Conservation (phyloP, 1,140 invertebrate genomes). For the Rhyacophila brunnea region DNA sequence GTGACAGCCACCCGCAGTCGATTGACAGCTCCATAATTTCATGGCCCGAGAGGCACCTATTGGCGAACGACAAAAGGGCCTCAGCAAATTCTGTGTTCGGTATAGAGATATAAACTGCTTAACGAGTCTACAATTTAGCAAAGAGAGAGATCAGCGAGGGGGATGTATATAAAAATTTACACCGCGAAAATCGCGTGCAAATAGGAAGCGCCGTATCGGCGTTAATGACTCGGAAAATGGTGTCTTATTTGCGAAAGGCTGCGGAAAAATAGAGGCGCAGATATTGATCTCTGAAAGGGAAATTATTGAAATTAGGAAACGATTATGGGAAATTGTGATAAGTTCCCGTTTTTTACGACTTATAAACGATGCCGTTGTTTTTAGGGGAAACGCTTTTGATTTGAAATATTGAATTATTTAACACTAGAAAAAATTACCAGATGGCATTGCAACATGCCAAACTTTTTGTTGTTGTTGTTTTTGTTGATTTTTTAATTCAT, state of each 20-base stretch:
- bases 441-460: too few species aligned
- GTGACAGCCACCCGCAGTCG: conserved; percentile 20
- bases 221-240: conserved; percentile 58
- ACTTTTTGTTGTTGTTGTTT: too few species aligned
- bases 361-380: too few species aligned
- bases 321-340: not conserved
- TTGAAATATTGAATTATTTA: too few species aligned
- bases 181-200: conserved; percentile 10
- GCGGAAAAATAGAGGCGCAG: not conserved
- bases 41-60: conserved; percentile 22
- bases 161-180: conserved; percentile 31
- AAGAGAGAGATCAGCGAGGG: conserved; percentile 30
- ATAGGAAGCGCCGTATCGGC: conserved; percentile 37
- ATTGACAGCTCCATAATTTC: conserved; percentile 32
- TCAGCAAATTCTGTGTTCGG: not conserved
- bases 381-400: too few species aligned
- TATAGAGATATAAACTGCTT: conserved; percentile 33
- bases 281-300: not conserved
- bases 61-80: conserved; percentile 7
- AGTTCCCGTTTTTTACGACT: too few species aligned
- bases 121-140: conserved; percentile 31
- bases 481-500: too few species aligned
- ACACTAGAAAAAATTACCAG: too few species aligned
- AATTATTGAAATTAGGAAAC: conserved; percentile 8
- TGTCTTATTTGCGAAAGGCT: conserved; percentile 53